These are phyloP conservation scores for Ips nitidus DNA, from an alignment of 1,140 invertebrate species.

Conservation along the genomic window DNA sequence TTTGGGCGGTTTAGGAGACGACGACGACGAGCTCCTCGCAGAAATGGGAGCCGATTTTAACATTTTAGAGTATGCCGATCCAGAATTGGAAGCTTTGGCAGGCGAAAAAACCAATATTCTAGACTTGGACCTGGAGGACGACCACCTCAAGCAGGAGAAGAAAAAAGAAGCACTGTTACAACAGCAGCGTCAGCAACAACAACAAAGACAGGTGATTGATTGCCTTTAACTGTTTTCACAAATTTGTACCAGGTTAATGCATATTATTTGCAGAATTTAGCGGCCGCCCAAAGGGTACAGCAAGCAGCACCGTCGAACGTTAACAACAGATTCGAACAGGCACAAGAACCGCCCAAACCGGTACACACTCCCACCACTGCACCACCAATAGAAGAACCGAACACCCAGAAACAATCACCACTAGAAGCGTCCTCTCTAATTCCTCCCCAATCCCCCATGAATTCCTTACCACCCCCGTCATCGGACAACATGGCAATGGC, in stretches of 20 bases:
- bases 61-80: constrained; percentile 93
- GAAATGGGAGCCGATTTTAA: constrained; percentile 94
- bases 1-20: constrained; percentile 76
- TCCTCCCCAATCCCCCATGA: background rate
- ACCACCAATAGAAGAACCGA: background rate
- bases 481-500: background rate
- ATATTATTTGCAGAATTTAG: no score
- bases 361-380: constrained; percentile 5
- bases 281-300: background rate
- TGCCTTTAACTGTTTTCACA: no score
- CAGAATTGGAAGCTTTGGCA: constrained; percentile 81
- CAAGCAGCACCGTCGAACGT: background rate
- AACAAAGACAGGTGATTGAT: background rate
- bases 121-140: constrained; percentile 74
- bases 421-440: background rate
- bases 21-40: constrained; percentile 86
- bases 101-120: constrained; percentile 73
- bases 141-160: constrained; percentile 61
- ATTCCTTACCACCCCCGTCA: background rate
- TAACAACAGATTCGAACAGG: background rate
- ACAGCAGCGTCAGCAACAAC: constrained; percentile 25
- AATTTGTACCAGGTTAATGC: no score
- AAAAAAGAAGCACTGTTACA: constrained; percentile 47
- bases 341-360: background rate
- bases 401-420: background rate